Evolutionary conservation across 2,797 vertebrate species (phyloP).

Genomic region (Cryptoblepharus egeriae): DNA sequence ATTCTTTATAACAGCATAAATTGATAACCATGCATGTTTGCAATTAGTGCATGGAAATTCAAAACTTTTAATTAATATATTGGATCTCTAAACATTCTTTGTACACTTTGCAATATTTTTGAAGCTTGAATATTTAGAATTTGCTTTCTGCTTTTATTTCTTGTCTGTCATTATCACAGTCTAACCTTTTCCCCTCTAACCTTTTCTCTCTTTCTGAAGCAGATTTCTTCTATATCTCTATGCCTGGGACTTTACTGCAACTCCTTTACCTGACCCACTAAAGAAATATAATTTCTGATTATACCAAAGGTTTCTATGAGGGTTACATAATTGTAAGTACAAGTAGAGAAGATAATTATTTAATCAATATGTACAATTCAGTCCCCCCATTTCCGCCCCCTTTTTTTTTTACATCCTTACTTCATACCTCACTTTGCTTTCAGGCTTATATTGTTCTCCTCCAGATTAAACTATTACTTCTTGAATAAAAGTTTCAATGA

Average conservation of each 20-base stretch:
- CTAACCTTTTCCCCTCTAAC: constrained; percentile 74
- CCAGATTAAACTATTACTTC: not conserved
- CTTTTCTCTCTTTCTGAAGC: constrained; percentile 79
- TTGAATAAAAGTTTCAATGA: not conserved
- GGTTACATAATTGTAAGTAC: constrained; percentile 80
- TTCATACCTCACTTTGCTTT: not conserved
- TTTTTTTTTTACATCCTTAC: not conserved
- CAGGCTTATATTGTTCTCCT: not conserved
- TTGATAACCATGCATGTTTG: not conserved
- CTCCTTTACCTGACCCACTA: constrained; percentile 80
- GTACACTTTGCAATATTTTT: not conserved
- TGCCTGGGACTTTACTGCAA: constrained; percentile 79
- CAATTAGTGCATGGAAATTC: constrained; percentile 4
- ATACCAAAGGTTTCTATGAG: constrained; percentile 78
- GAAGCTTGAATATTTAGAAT: not conserved
- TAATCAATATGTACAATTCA: constrained; percentile 9
- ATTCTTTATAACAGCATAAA: not conserved
- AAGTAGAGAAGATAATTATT: constrained; percentile 62
- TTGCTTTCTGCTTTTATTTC: constrained; percentile 59
- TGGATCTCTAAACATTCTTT: not conserved
- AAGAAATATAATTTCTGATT: constrained; percentile 80
- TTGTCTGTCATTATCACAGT: constrained; percentile 49
- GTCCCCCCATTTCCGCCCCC: not conserved
- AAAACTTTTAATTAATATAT: constrained; percentile 8
- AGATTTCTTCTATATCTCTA: constrained; percentile 79